Conservation (phyloP, 2,113 vertebrate species). For the Hemibagrus wyckioides region DNA sequence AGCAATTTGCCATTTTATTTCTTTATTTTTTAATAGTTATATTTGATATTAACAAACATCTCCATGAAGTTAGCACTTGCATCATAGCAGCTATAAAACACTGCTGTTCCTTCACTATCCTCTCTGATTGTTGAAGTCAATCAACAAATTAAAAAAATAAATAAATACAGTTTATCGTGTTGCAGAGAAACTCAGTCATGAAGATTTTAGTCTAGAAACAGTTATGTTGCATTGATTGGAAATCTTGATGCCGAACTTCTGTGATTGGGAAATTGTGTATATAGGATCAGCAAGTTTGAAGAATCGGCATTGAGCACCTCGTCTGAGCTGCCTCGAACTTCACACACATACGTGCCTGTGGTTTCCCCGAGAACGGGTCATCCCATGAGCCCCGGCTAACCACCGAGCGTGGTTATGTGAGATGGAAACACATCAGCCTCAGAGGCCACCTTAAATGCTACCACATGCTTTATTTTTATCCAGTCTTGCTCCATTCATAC, state of each 20-base stretch:
- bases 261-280: too few species aligned
- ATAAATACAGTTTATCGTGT: neutral
- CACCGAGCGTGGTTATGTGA: conserved; percentile 52
- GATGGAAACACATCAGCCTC: conserved; percentile 67
- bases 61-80: neutral
- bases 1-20: too few species aligned
- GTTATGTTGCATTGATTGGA: neutral
- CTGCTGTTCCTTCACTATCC: neutral
- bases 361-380: conserved; percentile 60
- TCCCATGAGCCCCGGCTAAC: conserved; percentile 51
- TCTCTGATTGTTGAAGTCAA: neutral
- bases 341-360: conserved; percentile 17
- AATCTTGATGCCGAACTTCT: neutral
- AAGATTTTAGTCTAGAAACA: neutral
- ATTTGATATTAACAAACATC: too few species aligned
- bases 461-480: conserved; percentile 73
- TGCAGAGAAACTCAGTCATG: neutral
- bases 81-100: neutral
- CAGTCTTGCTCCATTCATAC: conserved; percentile 26
- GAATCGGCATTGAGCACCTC: neutral
- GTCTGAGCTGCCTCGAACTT: neutral
- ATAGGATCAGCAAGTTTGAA: too few species aligned
- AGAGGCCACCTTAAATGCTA: conserved; percentile 65
- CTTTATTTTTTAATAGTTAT: too few species aligned
- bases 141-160: neutral